Base-by-base conservation (phyloP, 2,797 vertebrate species). In the Argyrosomus regius region DNA sequence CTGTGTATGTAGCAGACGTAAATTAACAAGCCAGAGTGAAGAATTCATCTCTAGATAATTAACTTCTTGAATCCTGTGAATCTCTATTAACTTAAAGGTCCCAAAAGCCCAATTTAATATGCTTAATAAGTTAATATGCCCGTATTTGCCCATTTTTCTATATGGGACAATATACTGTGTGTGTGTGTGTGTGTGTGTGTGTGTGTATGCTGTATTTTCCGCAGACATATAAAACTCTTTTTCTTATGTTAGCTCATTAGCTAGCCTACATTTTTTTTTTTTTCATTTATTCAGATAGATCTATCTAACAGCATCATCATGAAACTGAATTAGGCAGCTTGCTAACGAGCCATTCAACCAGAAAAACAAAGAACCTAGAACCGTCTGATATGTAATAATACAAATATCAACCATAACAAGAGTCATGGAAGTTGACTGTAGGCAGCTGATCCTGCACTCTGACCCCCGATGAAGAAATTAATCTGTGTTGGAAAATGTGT, bases 301-400 rank as follows among this genome's bases (percentile, higher is more conserved):
- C 54, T 71, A 48, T 67, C 45, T 35, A 52, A 77, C 58, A 69
- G 31, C n/a, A 26, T 66, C 71, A 70, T 49, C 54, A 65, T 70
- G 18, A 75, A 53, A 62, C 35, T 61, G 75, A 82, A 81, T 77
- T 20, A 65, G 24, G 61, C 72, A 41, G 20, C 31, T 72, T 77
- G 50, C 62, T 80, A 81, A 75, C 18, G 65, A 77, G 56, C 46
- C 73, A 54, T 83, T 82, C 70, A 80, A 60, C 46, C 70, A 68
- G 57, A 71, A 83, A 79, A 77, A 75, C 16, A 64, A 78, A 80
- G n/a, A 74, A 54, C 48, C 41, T 57, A 26, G 49, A 53, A 39
- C 66, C 20, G 68, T 80, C 3, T 79, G 17, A 59, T 46, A 45
- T 50, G 10, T 22, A 6, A 28, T 63, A 24, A 80, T 53, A 59